Base-by-base conservation (phyloP, 2,888 invertebrate genomes). In the Nomada ferruginata region DNA sequence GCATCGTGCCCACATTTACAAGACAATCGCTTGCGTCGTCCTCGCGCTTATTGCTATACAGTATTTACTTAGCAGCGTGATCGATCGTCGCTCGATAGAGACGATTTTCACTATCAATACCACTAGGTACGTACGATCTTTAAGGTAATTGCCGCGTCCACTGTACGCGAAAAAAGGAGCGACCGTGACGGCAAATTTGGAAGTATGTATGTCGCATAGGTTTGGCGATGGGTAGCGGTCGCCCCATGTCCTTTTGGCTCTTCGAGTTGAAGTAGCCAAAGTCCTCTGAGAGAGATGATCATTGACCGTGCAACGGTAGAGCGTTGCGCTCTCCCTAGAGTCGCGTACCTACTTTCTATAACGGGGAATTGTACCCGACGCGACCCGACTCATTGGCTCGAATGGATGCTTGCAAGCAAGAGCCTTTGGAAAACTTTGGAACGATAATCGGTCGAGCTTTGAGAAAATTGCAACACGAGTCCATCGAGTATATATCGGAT, bases 21-120 rank as follows among this genome's bases (percentile, higher is more conserved):
- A 95, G 94, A 94, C 94, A 91, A 92, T 95, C 85, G 94, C 94
- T 88, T 93, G 94, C 88, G 94, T 96, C 89, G 95, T 96, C 91
- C 93, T 96, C 85, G 95, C 95, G 81, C 95, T 96, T 72, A 95
- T 96, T 73, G 95, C 95, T n/a, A 94, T 96, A 69, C 96, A 96
- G 94, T 96, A 96, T 94, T 95, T 96, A 83, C 96, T 96, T 94
- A 96, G 96, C 88, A 95, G 95, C 73, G 95, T 96, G 82, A 94
- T 96, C 83, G 96, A 96, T 91, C 91, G 93, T 20, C 90, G 90
- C 23, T 92, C 93, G 64, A 92, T 93, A 85, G 93, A 93, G 83
- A 93, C 92, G 59, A 93, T 93, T 76, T 93, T 93, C 85, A 91
- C 93, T 77, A 93, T 92, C 72, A 93, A 93, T 82, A 86, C 91